Evolutionary conservation across 2,888 invertebrate genomes (phyloP), one percentile per base, ranked within the genome.

Genomic region (Ornithoptera priamus): DNA sequence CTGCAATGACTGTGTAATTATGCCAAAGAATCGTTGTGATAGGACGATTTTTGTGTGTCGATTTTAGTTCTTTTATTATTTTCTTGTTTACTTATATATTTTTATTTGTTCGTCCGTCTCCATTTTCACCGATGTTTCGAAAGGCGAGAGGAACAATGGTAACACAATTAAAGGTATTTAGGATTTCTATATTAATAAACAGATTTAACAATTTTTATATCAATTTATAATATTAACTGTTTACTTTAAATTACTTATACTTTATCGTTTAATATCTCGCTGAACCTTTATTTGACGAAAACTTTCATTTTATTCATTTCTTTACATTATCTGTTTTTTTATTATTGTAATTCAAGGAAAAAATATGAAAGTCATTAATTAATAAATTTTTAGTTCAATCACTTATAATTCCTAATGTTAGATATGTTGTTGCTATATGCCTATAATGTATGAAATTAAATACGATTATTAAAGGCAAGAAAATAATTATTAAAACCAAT

Each of bases 1-100:
- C 83, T 84, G 74, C 78, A 76, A 72, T 73, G 75, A 80, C 80
- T 76, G 76, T 81, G 82, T 75, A 82, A 88, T 86, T 81, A 89
- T 91, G 85, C 89, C 87, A 89, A 90, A 89, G 87, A 88, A 81
- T 82, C 78, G 80, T 83, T 87, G 90, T 90, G 89, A 85, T 86
- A 79, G 83, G 84, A 88, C 87, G 73, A 76, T 81, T 58, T 82
- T 84, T 73, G 79, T 82, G 89, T 86, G 89, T 86, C 84, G 80
- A 73, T 75, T 81, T 78, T 77, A 80, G 73, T 77, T 80, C 76
- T 78, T 83, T 77, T 79, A 77, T 78, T 83, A 76, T 77, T 77
- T 81, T 80, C 77, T 77, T 79, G 78, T 76, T 76, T 15, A 15
- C 15, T 46, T 46, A 46, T 46, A 66, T 81, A 78, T 75, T 60